Evolutionary conservation across 1,140 invertebrate species (phyloP).

Genomic region (Drosophila pseudoananassae): DNA sequence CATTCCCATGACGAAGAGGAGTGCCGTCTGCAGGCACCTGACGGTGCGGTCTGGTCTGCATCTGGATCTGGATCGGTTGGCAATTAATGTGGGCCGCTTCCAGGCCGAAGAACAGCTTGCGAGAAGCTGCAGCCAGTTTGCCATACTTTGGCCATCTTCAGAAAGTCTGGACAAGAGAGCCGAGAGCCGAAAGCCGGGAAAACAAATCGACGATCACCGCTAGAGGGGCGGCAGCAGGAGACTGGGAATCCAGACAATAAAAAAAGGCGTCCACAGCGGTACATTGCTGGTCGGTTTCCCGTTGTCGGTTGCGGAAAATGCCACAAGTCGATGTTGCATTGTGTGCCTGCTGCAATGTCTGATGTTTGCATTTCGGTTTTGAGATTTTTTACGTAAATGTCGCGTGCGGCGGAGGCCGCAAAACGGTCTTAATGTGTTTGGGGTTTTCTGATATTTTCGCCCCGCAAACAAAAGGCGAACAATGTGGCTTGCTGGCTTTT

Average conservation of each 20-base stretch:
- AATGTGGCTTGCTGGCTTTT: slow-evolving; percentile 57
- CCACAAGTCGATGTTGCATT: slow-evolving; percentile 52
- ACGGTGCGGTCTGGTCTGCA: slow-evolving; percentile 5
- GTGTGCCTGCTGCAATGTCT: slow-evolving; percentile 17
- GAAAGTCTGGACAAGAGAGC: slow-evolving; percentile 41
- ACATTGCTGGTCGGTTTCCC: slow-evolving; percentile 58
- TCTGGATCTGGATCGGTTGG: slow-evolving; percentile 39
- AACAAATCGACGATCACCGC: slow-evolving; percentile 60
- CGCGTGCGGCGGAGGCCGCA: slow-evolving; percentile 57
- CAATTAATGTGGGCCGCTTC: slow-evolving; percentile 65
- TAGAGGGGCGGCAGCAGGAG: slow-evolving; percentile 33
- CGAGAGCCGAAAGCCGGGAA: background rate
- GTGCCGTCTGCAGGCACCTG: slow-evolving; percentile 35
- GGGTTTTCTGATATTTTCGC: slow-evolving; percentile 1
- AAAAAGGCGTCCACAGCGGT: slow-evolving; percentile 61
- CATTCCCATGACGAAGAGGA: slow-evolving; percentile 30
- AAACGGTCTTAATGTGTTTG: slow-evolving; percentile 50
- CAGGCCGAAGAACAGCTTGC: slow-evolving; percentile 21
- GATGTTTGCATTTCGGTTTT: slow-evolving; percentile 20
- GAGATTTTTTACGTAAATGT: slow-evolving; percentile 71
- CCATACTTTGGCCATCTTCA: slow-evolving; percentile 70
- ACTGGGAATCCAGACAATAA: slow-evolving; percentile 42
- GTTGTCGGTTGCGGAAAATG: slow-evolving; percentile 49
- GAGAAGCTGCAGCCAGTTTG: slow-evolving; percentile 36
- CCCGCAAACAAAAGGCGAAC: slow-evolving; percentile 42